Percentiles rank a stretch among this genome's conserved stretches.
Evolutionary conservation across 2,113 vertebrate species (phyloP).

Genomic region (Opisthocomus hoazin): DNA sequence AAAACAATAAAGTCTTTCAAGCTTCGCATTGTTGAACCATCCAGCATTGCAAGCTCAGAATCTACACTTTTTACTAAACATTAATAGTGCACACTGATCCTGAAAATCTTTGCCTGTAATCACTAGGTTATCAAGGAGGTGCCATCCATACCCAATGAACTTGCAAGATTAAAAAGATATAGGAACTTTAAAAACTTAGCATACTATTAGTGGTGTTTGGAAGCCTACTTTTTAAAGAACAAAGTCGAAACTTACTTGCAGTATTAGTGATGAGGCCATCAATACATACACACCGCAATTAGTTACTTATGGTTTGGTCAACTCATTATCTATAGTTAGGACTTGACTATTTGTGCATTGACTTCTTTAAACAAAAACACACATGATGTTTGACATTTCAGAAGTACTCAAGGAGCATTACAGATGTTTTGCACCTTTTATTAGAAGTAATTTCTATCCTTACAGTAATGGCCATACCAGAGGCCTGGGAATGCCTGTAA

Average conservation of each 20-base stretch:
- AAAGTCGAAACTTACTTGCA: not conserved
- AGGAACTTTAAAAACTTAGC: not conserved
- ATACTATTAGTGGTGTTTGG: not conserved
- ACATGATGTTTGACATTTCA: not conserved
- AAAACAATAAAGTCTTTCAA: not conserved
- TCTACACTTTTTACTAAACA: not conserved
- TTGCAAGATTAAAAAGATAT: not conserved
- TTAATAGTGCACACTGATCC: not conserved
- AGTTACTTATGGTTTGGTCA: not conserved
- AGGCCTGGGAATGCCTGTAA: not conserved
- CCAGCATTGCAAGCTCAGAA: not conserved
- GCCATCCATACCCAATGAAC: not conserved
- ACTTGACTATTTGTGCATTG: not conserved
- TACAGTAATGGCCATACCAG: not conserved
- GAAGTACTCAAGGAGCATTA: not conserved
- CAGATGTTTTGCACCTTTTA: not conserved
- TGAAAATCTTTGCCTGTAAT: not conserved
- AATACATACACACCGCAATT: not conserved
- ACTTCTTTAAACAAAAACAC: not conserved
- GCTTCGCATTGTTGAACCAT: not conserved
- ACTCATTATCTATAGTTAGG: not conserved
- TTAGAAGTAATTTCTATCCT: not conserved
- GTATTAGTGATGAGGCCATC: not conserved
- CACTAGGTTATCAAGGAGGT: not conserved
- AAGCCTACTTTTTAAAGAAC: not conserved